Evolutionary conservation across 2,888 invertebrate species (phyloP).

Genomic region (Alentia gelatinosa): DNA sequence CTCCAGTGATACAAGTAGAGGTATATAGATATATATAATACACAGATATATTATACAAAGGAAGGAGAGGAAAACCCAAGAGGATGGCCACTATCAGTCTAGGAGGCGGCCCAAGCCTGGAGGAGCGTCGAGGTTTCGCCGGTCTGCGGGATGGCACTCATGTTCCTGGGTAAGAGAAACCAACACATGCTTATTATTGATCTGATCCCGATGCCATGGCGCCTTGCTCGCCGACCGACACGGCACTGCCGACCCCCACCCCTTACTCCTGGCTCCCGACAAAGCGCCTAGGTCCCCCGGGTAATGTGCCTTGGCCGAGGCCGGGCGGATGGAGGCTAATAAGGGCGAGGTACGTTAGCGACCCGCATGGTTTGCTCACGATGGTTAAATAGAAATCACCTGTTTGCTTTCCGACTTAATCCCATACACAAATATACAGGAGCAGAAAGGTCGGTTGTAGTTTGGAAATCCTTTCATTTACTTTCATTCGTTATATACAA

Average conservation of each 20-base stretch:
- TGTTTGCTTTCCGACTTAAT: too few relatives aligned
- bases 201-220: not conserved
- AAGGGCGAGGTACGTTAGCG: not conserved
- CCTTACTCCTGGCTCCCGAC: not conserved
- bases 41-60: too few relatives aligned
- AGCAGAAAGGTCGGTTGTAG: too few relatives aligned
- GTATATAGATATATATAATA: too few relatives aligned
- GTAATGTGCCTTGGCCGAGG: not conserved
- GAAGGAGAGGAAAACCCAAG: not conserved
- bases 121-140: slow-evolving; percentile 77
- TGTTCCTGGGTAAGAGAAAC: slow-evolving; percentile 80
- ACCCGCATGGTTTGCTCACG: not conserved
- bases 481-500: too few relatives aligned
- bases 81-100: slow-evolving; percentile 78
- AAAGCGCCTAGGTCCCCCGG: not conserved
- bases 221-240: not conserved
- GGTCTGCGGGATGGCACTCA: slow-evolving; percentile 79
- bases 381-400: too few relatives aligned
- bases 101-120: slow-evolving; percentile 78
- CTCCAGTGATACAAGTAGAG: too few relatives aligned
- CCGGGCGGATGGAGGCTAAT: not conserved
- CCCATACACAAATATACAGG: too few relatives aligned
- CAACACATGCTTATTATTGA: not conserved
- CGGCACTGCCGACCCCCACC: not conserved
- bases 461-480: too few relatives aligned